Evolutionary conservation across 2,888 invertebrate species (phyloP).

Genomic region (Rotaria socialis): DNA sequence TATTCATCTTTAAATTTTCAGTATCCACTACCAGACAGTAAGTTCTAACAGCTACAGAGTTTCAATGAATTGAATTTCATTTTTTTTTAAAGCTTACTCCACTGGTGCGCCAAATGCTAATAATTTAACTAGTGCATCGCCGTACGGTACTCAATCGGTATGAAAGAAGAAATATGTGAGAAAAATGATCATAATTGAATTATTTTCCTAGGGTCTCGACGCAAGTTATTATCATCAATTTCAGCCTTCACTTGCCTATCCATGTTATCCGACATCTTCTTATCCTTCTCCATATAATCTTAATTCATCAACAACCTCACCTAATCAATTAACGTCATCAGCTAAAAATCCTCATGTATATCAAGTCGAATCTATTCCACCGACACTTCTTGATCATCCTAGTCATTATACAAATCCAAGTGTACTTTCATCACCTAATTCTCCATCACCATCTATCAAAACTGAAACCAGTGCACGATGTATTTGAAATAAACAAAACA

Average conservation of each 20-base stretch:
- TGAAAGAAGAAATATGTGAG: no score
- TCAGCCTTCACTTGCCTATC: slow-evolving; percentile 6
- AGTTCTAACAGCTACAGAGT: neutral
- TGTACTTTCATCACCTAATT: slow-evolving; percentile 16
- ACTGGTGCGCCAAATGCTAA: neutral
- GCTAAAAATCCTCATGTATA: neutral
- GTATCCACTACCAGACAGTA: slow-evolving; percentile 12
- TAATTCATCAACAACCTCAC: neutral
- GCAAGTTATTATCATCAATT: slow-evolving; percentile 22
- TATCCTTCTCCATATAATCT: slow-evolving; percentile 32
- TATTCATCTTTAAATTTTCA: slow-evolving; percentile 29
- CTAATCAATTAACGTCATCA: neutral
- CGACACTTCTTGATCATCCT: neutral
- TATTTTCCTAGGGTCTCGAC: neutral
- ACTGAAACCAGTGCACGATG: slow-evolving; percentile 33
- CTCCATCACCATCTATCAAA: slow-evolving; percentile 17
- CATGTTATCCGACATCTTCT: slow-evolving; percentile 11
- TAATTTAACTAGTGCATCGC: neutral
- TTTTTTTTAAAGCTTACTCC: neutral
- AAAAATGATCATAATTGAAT: no score
- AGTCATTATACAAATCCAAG: slow-evolving; percentile 27
- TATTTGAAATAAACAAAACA: neutral
- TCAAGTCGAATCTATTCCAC: neutral
- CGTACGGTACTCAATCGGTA: slow-evolving; percentile 13
- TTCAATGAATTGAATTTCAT: neutral